Base-by-base conservation (phyloP, 2,888 invertebrate genomes). In the Anarsia innoxiella region DNA sequence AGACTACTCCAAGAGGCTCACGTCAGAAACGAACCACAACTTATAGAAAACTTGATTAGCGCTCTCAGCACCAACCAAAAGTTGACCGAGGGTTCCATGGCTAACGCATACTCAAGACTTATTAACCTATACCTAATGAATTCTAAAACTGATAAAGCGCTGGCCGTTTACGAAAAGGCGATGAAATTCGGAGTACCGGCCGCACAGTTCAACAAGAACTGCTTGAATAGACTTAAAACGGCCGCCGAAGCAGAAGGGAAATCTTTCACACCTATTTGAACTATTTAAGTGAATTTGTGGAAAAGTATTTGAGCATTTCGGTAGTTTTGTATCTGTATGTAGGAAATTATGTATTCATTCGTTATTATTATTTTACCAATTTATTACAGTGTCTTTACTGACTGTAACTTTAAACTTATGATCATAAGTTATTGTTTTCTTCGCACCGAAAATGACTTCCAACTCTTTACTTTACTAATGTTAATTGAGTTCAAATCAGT, bases 201-300 rank as follows among this genome's bases (percentile, higher is more conserved):
- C 9, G 88, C 89, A 40, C 66, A 88, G 51, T 75, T 93, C 5
- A 90, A 89, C 60, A 82, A 86, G 44, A 88, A 79, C 0, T 88
- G 88, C 2, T 48, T 92, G 30, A 44, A 69, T 8, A 86, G 87
- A 45, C 66, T 91, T 2, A 88, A 90, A 57, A 60, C 66, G 4
- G 74, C 79, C 0, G 44, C 46, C 47, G 86, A 88, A 56, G 74
- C 70, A 11, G 63, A 79, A 19, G 89, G 88, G 1, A 87, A 87
- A n/a, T n/a, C n/a, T n/a, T n/a, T n/a, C n/a, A n/a, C n/a, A n/a
- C n/a, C n/a, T n/a, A n/a, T n/a, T n/a, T n/a, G n/a, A n/a, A n/a
- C n/a, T n/a, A n/a, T n/a, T n/a, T n/a, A n/a, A n/a, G n/a, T n/a
- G n/a, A n/a, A n/a, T n/a, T n/a, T 26, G 23, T 26, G 33, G 4